Evolutionary conservation across 2,113 vertebrate genomes (phyloP).

Genomic region (Ophiodon elongatus): DNA sequence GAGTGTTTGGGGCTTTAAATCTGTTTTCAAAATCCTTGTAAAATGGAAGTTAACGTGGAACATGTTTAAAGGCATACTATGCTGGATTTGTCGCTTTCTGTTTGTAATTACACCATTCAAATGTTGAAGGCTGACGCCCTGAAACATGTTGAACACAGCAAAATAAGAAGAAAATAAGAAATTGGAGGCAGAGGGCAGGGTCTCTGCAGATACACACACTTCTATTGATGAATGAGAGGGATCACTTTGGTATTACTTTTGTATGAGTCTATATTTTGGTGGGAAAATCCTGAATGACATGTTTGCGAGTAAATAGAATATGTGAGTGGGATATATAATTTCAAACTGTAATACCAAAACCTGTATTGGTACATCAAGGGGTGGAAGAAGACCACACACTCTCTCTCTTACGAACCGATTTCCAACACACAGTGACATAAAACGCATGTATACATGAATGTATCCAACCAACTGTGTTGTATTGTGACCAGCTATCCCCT

Average conservation of each 20-base stretch:
- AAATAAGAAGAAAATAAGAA: not conserved
- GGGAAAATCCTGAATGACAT: too few species aligned
- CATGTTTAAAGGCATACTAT: not conserved
- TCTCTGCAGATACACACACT: not conserved
- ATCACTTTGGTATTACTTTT: not conserved
- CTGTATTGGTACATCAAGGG: not conserved
- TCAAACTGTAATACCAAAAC: not conserved
- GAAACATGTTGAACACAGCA: not conserved
- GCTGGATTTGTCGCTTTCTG: not conserved
- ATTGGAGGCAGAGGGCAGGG: not conserved
- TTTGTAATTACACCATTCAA: not conserved
- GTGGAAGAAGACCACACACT: not conserved
- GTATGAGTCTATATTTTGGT: too few species aligned
- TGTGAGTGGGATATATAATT: not conserved
- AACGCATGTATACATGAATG: not conserved
- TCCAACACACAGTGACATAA: not conserved
- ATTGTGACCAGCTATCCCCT: not conserved
- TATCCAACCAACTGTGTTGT: conserved; percentile 7
- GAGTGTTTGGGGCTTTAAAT: not conserved
- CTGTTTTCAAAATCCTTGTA: not conserved
- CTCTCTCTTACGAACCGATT: not conserved
- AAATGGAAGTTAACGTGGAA: not conserved
- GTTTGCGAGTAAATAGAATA: not conserved
- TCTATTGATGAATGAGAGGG: not conserved
- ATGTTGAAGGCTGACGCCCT: not conserved